Conservation (phyloP, 2,797 vertebrate genomes). For the Cercopithecus petaurista region DNA sequence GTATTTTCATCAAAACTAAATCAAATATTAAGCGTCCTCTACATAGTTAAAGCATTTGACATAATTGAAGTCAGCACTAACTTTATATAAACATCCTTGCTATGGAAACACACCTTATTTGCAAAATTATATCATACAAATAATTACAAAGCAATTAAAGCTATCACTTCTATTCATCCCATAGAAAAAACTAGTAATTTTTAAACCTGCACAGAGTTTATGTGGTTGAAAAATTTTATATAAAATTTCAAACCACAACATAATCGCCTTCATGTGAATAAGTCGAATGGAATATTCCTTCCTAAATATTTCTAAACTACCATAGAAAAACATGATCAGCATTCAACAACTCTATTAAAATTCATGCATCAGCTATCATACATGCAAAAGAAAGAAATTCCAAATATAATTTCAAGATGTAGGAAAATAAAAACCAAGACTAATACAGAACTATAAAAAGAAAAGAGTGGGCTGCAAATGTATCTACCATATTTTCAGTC, state of each 20-base stretch:
- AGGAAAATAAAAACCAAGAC: constrained; percentile 50
- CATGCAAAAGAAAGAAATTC: constrained; percentile 49
- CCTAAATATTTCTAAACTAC: constrained; percentile 42
- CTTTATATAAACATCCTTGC: constrained; percentile 55
- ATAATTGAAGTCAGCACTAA: constrained; percentile 57
- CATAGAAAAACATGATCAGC: neutral
- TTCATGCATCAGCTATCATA: neutral
- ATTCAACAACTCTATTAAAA: constrained; percentile 59
- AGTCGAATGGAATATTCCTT: neutral
- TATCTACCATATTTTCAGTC: neutral
- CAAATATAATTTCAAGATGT: constrained; percentile 52
- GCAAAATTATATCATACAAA: constrained; percentile 64
- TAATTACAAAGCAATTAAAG: constrained; percentile 63
- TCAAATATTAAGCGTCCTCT: constrained; percentile 48
- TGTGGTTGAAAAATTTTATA: constrained; percentile 39
- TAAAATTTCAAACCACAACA: constrained; percentile 48
- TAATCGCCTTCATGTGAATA: constrained; percentile 35
- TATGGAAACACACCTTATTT: constrained; percentile 55
- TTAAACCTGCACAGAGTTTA: constrained; percentile 32
- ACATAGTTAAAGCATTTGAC: constrained; percentile 56
- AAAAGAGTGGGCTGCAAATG: neutral
- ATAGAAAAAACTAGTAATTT: constrained; percentile 28
- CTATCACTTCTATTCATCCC: constrained; percentile 49
- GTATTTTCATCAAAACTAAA: constrained; percentile 61
- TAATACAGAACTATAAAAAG: constrained; percentile 29